These are phyloP conservation scores for Thunnus maccoyii DNA, from an alignment of 2,113 vertebrate species.

Conservation along the genomic window DNA sequence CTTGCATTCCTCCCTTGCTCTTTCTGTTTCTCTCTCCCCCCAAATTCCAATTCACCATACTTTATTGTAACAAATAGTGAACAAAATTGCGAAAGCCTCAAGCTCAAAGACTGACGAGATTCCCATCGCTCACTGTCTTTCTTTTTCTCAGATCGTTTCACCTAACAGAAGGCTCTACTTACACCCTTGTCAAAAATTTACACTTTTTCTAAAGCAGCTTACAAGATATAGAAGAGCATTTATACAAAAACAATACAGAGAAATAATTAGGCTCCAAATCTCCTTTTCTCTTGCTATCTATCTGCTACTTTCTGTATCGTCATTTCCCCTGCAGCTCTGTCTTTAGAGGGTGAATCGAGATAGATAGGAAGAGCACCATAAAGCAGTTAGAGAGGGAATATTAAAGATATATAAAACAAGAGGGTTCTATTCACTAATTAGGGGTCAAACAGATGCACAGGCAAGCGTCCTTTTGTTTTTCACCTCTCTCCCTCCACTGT, in stretches of 20 bases:
- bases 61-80: slow-evolving; percentile 44
- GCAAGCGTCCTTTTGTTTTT: slow-evolving; percentile 67
- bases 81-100: not conserved
- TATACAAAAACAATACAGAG: slow-evolving; percentile 8
- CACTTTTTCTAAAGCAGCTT: slow-evolving; percentile 7
- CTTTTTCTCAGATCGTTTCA: not conserved
- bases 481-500: slow-evolving; percentile 35
- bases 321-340: slow-evolving; percentile 34
- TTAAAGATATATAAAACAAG: slow-evolving; percentile 38
- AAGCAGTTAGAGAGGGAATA: slow-evolving; percentile 41
- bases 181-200: not conserved
- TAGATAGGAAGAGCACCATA: slow-evolving; percentile 28
- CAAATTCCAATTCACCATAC: slow-evolving; percentile 42
- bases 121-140: not conserved
- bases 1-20: slow-evolving; percentile 81
- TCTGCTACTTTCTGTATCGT: slow-evolving; percentile 17
- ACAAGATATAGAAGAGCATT: slow-evolving; percentile 2
- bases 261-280: slow-evolving; percentile 21
- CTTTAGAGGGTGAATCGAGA: slow-evolving; percentile 37
- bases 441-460: slow-evolving; percentile 82
- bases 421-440: slow-evolving; percentile 71
- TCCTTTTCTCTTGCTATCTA: slow-evolving; percentile 13
- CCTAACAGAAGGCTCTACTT: not conserved
- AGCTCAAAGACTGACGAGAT: slow-evolving; percentile 5
- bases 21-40: slow-evolving; percentile 36